These are phyloP conservation scores for Actias luna DNA, from an alignment of 2,888 invertebrate genomes.

Conservation along the genomic window DNA sequence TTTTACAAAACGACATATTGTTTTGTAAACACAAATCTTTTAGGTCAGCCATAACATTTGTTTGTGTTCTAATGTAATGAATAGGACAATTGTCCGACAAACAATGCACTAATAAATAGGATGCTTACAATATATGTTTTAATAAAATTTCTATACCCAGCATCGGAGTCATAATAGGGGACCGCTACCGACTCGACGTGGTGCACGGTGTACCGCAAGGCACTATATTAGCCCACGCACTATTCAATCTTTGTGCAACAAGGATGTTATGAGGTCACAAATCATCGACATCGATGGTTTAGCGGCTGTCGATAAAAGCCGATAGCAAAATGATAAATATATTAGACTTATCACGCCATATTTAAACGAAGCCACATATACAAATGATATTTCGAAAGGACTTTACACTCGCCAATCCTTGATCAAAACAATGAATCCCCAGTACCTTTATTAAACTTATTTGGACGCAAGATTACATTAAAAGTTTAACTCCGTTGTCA, in stretches of 20 bases:
- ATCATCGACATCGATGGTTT: conserved; percentile 13
- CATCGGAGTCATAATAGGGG: conserved; percentile 37
- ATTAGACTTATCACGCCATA: background rate
- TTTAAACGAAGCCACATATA: background rate
- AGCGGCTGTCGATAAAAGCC: background rate
- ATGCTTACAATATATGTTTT: background rate
- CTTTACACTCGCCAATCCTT: too few species aligned
- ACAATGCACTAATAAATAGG: background rate
- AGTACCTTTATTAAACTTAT: too few species aligned
- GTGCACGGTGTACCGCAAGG: conserved; percentile 52
- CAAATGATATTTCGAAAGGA: too few species aligned
- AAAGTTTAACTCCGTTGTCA: too few species aligned
- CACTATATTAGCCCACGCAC: conserved; percentile 50
- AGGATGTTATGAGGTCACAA: conserved; percentile 6
- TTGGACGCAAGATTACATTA: too few species aligned
- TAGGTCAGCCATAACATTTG: background rate
- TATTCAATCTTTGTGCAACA: conserved; percentile 30
- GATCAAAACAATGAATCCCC: too few species aligned
- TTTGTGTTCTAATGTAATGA: background rate
- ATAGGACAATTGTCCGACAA: background rate
- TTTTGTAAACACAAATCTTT: too few species aligned
- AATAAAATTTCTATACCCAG: conserved; percentile 3
- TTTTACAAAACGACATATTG: too few species aligned
- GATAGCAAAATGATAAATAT: background rate
- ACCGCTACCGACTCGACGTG: conserved; percentile 52